phyloP scores from a whole-genome alignment of 30 jellyfish, hydroid and myxozoan species.

The Clytia hemisphaerica region DNA sequence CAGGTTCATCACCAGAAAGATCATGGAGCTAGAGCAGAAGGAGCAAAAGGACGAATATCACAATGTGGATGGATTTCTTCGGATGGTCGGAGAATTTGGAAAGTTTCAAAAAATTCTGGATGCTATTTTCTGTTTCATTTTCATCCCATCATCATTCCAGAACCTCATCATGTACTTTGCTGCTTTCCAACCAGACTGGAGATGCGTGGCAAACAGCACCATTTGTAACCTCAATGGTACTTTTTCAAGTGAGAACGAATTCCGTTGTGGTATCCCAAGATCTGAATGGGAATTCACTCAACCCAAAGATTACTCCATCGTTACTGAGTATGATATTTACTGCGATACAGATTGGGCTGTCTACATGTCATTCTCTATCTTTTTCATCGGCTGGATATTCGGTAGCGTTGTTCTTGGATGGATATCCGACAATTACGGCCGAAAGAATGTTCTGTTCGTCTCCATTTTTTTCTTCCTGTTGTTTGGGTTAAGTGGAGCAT shows the following conservation, averaged over 20 bases:
- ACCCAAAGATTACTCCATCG: too few species aligned
- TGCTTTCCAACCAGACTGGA: slow-evolving; percentile 64
- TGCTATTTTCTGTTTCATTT: slow-evolving; percentile 37
- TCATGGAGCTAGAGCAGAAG: too few species aligned
- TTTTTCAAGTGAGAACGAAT: slow-evolving; percentile 10
- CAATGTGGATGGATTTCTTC: slow-evolving; percentile 50
- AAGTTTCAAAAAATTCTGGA: slow-evolving; percentile 46
- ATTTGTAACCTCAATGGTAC: slow-evolving; percentile 32
- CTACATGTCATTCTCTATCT: slow-evolving; percentile 21
- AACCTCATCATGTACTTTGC: slow-evolving; percentile 67
- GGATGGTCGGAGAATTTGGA: slow-evolving; percentile 59
- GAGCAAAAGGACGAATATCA: too few species aligned
- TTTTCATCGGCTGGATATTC: slow-evolving; percentile 38
- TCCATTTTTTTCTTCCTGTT: slow-evolving; percentile 31
- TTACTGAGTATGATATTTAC: slow-evolving; percentile 44
- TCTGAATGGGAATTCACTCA: slow-evolving; percentile 61
- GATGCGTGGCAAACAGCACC: slow-evolving; percentile 61
- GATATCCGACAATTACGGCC: slow-evolving; percentile 53
- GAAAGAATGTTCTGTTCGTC: slow-evolving; percentile 58
- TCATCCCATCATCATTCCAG: slow-evolving; percentile 51
- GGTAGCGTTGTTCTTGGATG: slow-evolving; percentile 41
- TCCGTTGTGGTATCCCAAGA: slow-evolving; percentile 49
- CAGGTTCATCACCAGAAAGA: too few species aligned
- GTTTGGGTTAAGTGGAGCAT: slow-evolving; percentile 51
- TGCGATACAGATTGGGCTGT: slow-evolving; percentile 27